Conservation (phyloP, 2,797 vertebrate species). For the Acrocephalus scirpaceus region DNA sequence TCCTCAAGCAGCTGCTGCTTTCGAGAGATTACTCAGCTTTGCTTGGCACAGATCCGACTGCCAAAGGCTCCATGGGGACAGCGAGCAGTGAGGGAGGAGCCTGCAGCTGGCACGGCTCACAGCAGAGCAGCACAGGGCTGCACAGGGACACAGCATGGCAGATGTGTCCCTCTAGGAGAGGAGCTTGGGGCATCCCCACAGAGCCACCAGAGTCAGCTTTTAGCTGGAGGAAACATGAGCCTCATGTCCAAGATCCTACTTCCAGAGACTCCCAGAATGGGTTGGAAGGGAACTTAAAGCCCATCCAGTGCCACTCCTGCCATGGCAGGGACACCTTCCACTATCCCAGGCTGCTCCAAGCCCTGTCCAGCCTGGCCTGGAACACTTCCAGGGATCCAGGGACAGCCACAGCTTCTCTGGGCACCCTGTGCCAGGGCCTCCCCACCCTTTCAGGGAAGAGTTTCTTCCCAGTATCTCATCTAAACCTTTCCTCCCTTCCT, state of each 20-base stretch:
- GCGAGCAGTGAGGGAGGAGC: not conserved
- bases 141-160: rapidly evolving
- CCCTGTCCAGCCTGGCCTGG: not conserved
- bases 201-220: not conserved
- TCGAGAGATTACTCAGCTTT: slow-evolving; percentile 36
- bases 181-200: not conserved
- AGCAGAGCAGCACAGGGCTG: not conserved
- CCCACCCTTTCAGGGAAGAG: not conserved
- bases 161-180: not conserved
- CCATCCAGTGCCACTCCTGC: not conserved
- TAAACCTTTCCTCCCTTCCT: not conserved
- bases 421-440: not conserved
- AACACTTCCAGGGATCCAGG: not conserved
- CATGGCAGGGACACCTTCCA: not conserved
- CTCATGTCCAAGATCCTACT: not conserved
- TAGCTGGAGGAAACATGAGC: not conserved
- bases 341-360: not conserved
- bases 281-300: not conserved
- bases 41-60: not conserved
- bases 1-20: slow-evolving; percentile 20
- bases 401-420: not conserved
- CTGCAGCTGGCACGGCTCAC: not conserved
- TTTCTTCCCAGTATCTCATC: not conserved
- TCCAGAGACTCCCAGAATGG: not conserved
- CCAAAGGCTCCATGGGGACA: not conserved